phyloP scores from a whole-genome alignment of 2,888 invertebrate species.

The Phalera bucephala region DNA sequence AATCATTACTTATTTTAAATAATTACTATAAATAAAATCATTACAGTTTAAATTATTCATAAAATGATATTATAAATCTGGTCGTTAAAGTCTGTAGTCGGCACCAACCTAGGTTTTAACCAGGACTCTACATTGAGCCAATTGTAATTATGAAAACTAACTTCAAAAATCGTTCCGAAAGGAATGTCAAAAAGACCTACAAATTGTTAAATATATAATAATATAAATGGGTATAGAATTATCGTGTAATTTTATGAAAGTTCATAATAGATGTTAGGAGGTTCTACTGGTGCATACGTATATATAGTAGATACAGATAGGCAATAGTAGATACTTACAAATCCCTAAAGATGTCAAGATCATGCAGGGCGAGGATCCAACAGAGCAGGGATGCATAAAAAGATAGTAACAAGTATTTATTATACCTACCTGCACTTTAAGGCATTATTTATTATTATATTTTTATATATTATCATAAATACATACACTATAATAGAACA shows the following conservation, averaged over 20 bases:
- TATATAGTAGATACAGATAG: no score
- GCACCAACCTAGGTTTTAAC: no score
- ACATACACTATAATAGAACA: no score
- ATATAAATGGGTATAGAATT: conserved; percentile 8
- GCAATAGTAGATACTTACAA: conserved; percentile 70
- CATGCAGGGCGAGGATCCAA: conserved; percentile 80
- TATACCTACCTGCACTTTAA: conserved; percentile 34
- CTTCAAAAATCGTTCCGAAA: conserved; percentile 26
- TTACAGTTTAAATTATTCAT: no score
- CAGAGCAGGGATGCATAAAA: conserved; percentile 66
- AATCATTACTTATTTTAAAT: no score
- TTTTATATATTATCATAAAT: neutral
- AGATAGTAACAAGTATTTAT: conserved; percentile 52
- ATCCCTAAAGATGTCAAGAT: conserved; percentile 74
- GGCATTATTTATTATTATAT: conserved; percentile 28
- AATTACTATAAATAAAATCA: no score
- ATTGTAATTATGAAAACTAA: conserved; percentile 38
- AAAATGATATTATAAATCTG: no score
- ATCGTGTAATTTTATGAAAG: no score
- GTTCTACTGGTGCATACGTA: conserved; percentile 40
- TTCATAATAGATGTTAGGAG: no score
- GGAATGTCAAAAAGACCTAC: conserved; percentile 17
- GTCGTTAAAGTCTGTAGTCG: no score
- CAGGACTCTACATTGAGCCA: no score
- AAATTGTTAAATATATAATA: conserved; percentile 23